Evolutionary conservation across 2,797 vertebrate genomes (phyloP), one percentile per base, ranked within the genome.

Genomic region (Psittacula echo): DNA sequence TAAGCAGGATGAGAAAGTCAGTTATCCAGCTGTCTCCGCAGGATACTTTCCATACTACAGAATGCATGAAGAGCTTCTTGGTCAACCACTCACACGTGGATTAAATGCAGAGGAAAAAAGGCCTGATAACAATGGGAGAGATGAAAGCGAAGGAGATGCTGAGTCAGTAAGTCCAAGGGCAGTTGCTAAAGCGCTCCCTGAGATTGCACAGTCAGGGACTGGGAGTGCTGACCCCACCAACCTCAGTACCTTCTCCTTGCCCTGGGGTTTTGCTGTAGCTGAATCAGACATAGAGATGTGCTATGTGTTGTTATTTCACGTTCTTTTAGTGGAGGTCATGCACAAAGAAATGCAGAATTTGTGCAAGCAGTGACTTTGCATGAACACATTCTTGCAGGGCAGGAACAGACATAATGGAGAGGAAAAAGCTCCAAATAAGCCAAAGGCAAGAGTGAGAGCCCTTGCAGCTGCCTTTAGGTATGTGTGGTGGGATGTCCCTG

Each of bases 1-100:
- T 10, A 47, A 68, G 37, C 81, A 89, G 56, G 45, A 83, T 27
- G 84, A 95, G 29, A 7, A 21, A 18, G 26, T 10, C 13, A 83
- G 87, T 70, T 85, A 89, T 44, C 72, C 74, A 6, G 65, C 42
- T 19, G 9, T 66, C 2, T 60, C 81, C 48, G 62, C 6, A 1
- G 92, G 95, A 26, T 94, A 96, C 90, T 91, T 97, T 34, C 96
- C 96, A 8, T 85, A 60, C 73, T 96, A 95, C 18, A 37, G 90
- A 76, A 90, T 85, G 7, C 18, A 76, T 17, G 78, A 97, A 65
- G 95, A 97, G 17, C 9, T 29, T 42, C 79, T 97, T 32, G 51
- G 41, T 51, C 51, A 65, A 19, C 53, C 68, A 24, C 22, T 29
- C 44, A 19, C 37, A 44, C 17, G 19, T 4, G 16, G 34, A 60